Conservation (phyloP, 2,113 vertebrate genomes). For the Brienomyrus brachyistius region DNA sequence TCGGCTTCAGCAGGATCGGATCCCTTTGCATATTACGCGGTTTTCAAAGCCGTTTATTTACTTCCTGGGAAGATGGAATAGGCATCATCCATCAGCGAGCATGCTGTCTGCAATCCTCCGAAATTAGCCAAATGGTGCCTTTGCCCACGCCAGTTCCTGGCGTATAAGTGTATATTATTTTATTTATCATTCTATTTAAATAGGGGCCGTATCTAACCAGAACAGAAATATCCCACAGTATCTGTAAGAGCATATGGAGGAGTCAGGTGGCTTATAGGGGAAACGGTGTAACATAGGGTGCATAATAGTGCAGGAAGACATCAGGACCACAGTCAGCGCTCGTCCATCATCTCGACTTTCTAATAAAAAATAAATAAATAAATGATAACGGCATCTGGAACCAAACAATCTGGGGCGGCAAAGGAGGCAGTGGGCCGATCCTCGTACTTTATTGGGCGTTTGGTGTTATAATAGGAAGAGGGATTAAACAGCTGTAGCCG, state of each 20-base stretch:
- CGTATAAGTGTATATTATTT: not conserved
- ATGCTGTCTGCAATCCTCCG: not conserved
- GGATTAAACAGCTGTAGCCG: slow-evolving; percentile 65
- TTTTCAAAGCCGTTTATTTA: not conserved
- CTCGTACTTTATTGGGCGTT: slow-evolving; percentile 70
- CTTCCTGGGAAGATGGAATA: not conserved
- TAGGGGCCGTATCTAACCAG: not conserved
- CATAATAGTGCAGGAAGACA: not conserved
- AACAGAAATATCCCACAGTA: not conserved
- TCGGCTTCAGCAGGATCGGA: not conserved
- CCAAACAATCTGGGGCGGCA: not conserved
- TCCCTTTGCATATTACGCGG: not conserved
- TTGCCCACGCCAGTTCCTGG: not conserved
- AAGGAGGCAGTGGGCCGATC: slow-evolving; percentile 44
- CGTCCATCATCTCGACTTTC: not conserved
- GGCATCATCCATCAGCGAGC: not conserved
- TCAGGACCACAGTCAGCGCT: not conserved
- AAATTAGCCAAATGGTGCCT: not conserved
- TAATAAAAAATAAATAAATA: not conserved
- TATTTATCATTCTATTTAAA: not conserved
- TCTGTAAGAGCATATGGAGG: not conserved
- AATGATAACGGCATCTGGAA: not conserved
- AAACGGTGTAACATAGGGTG: not conserved
- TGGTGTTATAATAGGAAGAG: slow-evolving; percentile 62
- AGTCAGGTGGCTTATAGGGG: not conserved